A percentile compares a stretch with the other conserved stretches of the same genome.
These are phyloP conservation scores for Rhamnusium bicolor DNA, from an alignment of 2,888 invertebrate genomes.

Conservation along the genomic window DNA sequence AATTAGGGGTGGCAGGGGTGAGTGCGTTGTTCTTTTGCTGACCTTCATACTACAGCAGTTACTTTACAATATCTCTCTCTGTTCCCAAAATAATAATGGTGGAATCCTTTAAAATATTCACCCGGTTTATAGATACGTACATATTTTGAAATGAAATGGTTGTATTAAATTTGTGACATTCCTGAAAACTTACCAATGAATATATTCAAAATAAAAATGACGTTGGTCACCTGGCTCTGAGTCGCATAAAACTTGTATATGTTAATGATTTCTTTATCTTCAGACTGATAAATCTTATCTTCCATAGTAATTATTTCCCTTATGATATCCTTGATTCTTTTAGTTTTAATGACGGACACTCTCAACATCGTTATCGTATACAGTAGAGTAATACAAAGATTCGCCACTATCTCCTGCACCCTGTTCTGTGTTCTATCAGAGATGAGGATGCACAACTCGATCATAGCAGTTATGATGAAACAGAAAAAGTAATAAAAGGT, in stretches of 20 bases:
- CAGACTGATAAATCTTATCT: conserved; percentile 29
- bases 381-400: conserved; percentile 46
- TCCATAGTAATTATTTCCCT: conserved; percentile 37
- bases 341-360: conserved; percentile 34
- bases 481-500: conserved; percentile 39
- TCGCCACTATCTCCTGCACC: conserved; percentile 43
- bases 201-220: conserved; percentile 8
- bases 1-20: too few species aligned
- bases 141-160: too few species aligned
- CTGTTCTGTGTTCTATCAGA: conserved; percentile 36
- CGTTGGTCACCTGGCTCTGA: conserved; percentile 35
- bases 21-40: too few species aligned
- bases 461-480: conserved; percentile 40
- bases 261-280: conserved; percentile 33
- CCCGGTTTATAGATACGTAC: too few species aligned
- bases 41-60: too few species aligned
- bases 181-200: conserved; percentile 12
- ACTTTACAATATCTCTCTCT: too few species aligned
- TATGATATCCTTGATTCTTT: conserved; percentile 39
- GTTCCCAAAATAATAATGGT: too few species aligned
- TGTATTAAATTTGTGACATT: too few species aligned
- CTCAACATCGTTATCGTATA: conserved; percentile 41
- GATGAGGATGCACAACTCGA: conserved; percentile 39
- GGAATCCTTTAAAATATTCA: too few species aligned
- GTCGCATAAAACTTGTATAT: conserved; percentile 38